Evolutionary conservation across 2,113 vertebrate species (phyloP).

Genomic region (Enhydra lutris): DNA sequence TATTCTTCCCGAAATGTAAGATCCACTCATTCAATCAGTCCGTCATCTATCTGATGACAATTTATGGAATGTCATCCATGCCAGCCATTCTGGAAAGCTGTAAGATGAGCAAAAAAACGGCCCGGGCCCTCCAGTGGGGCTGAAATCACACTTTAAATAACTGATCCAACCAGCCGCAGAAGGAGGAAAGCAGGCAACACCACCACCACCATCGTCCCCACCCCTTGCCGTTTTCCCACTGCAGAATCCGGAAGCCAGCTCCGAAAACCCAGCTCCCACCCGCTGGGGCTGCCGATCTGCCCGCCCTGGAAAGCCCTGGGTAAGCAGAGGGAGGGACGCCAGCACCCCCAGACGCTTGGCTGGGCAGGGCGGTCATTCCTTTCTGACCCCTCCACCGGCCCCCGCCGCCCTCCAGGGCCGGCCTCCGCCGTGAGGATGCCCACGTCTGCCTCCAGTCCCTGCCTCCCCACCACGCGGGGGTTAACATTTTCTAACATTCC

Average conservation of each 20-base stretch:
- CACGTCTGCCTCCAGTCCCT: not conserved
- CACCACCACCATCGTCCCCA: not conserved
- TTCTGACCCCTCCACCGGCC: not conserved
- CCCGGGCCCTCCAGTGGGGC: not conserved
- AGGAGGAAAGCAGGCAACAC: not conserved
- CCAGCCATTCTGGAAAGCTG: not conserved
- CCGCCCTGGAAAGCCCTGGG: not conserved
- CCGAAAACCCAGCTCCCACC: not conserved
- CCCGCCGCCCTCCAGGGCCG: not conserved
- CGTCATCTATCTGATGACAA: not conserved
- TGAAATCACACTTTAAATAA: not conserved
- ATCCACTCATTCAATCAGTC: not conserved
- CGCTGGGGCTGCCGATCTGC: not conserved
- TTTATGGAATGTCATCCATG: not conserved
- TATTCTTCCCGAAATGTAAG: not conserved
- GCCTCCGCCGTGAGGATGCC: not conserved
- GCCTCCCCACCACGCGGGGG: slow-evolving; percentile 1
- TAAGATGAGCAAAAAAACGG: not conserved
- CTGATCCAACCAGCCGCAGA: not conserved
- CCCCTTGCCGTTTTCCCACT: not conserved
- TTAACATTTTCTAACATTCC: slow-evolving; percentile 47
- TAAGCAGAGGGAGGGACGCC: not conserved
- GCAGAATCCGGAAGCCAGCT: not conserved
- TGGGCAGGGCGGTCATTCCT: accelerated
- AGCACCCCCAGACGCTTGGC: too few species aligned